Percentiles rank a stretch among this genome's conserved stretches.
Conservation (phyloP, 2,797 vertebrate species). For the Carduelis carduelis region DNA sequence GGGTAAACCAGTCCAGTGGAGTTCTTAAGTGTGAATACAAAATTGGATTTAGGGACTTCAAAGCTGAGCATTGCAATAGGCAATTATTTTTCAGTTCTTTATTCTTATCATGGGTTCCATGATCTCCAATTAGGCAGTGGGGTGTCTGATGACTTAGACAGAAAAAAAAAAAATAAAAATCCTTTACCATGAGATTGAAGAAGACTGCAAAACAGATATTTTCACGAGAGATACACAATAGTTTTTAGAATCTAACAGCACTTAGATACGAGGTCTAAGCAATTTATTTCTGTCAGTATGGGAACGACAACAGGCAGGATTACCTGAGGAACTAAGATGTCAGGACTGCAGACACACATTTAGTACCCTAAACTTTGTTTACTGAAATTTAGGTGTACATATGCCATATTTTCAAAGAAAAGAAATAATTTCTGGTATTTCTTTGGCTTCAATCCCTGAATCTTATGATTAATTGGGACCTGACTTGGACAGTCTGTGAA, state of each 20-base stretch:
- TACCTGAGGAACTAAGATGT: neutral
- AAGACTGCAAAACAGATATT: neutral
- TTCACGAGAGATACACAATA: neutral
- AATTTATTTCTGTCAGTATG: neutral
- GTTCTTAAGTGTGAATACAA: neutral
- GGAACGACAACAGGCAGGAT: neutral
- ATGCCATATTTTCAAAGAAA: neutral
- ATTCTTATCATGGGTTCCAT: neutral
- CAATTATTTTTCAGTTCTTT: conserved; percentile 13
- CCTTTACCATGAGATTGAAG: neutral
- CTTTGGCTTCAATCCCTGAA: neutral
- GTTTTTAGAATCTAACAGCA: neutral
- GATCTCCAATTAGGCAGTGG: neutral
- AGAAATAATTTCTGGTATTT: neutral
- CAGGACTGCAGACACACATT: neutral
- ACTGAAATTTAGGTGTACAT: neutral
- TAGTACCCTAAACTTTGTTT: neutral
- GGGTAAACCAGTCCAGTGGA: neutral
- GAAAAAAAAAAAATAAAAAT: neutral
- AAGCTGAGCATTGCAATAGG: neutral
- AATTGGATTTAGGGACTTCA: conserved; percentile 25
- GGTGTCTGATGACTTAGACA: neutral
- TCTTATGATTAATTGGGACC: neutral
- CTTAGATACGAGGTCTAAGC: neutral
- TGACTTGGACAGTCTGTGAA: neutral